Evolutionary conservation across 2,113 vertebrate species (phyloP), one percentile per base, ranked within the genome.

Genomic region (Lampris megalopsis): DNA sequence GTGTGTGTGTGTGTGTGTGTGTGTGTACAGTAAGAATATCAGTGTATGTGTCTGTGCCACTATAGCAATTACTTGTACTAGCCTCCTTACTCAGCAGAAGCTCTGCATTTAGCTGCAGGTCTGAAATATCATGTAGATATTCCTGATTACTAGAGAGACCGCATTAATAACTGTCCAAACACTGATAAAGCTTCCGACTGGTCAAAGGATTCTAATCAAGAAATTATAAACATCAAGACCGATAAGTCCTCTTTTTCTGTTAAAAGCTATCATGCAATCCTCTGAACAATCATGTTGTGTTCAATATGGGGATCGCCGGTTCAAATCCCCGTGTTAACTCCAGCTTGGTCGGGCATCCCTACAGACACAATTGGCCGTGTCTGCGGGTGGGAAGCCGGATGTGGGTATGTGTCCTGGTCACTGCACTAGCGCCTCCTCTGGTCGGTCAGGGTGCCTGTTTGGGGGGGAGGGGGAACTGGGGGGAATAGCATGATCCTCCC

Each of bases 21-120:
- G 2, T 6, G 50, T 53, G 8, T 53, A 24, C 24, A 24, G 63
- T 68, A 59, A 45, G n/a, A 71, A 45, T 8, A 45, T 45, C 4
- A 68, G n/a, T 41, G 35, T 62, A n/a, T 56, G 41, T 60, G 36
- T 63, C 8, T 52, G n/a, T 63, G 36, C 4, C 11, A 38, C 41
- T 64, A 8, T 9, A n/a, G 61, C 67, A 75, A 82, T 83, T 85
- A 78, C 78, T 79, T 36, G 65, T 63, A 60, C 13, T 64, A 75
- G n/a, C 52, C 65, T 77, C 52, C 82, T 71, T 49, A 6, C 73
- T 40, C 79, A 58, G 58, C 71, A 54, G 66, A 79, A 53, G 56
- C 53, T 40, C 66, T 5, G 1, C 24, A 41, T 53, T 71, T 47
- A 63, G 41, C 52, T 68, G 38, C 6, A 3, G 11, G 79, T 75